phyloP scores from a whole-genome alignment of 2,888 invertebrate species.

The Rhingia campestris region DNA sequence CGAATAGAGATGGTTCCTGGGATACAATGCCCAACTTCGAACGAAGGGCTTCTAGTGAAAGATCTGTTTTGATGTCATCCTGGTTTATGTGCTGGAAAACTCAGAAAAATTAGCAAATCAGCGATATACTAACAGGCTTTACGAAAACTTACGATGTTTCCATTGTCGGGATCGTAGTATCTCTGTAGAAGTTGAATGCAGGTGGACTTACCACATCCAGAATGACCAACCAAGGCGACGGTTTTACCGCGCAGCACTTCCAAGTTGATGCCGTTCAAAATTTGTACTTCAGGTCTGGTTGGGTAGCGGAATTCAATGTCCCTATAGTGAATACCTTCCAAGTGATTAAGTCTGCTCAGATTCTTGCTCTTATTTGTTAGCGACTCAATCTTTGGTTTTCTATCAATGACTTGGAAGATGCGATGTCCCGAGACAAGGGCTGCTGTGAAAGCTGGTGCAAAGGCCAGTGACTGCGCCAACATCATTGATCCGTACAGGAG shows the following conservation, averaged over 20 bases:
- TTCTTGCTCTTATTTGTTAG: constrained; percentile 80
- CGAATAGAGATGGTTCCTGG: constrained; percentile 93
- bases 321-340: constrained; percentile 84
- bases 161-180: constrained; percentile 89
- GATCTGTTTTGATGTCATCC: constrained; percentile 85
- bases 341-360: constrained; percentile 79
- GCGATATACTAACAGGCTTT: constrained; percentile 15
- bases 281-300: constrained; percentile 88
- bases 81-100: constrained; percentile 82
- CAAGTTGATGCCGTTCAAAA: constrained; percentile 88
- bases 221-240: constrained; percentile 89
- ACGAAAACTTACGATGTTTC: constrained; percentile 84
- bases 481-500: constrained; percentile 91
- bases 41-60: constrained; percentile 88
- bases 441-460: constrained; percentile 90
- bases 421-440: constrained; percentile 88
- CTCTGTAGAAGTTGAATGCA: constrained; percentile 91
- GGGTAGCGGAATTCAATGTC: constrained; percentile 92
- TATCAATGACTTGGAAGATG: constrained; percentile 86
- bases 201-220: constrained; percentile 92
- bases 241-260: constrained; percentile 88
- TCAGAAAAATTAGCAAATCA: constrained; percentile 58
- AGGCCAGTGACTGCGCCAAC: constrained; percentile 90
- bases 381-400: constrained; percentile 85
- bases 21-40: constrained; percentile 91